Percentiles rank a stretch among this genome's conserved stretches.
These are phyloP conservation scores for Ptilonorhynchus violaceus DNA, from an alignment of 2,113 vertebrate species.

Conservation along the genomic window DNA sequence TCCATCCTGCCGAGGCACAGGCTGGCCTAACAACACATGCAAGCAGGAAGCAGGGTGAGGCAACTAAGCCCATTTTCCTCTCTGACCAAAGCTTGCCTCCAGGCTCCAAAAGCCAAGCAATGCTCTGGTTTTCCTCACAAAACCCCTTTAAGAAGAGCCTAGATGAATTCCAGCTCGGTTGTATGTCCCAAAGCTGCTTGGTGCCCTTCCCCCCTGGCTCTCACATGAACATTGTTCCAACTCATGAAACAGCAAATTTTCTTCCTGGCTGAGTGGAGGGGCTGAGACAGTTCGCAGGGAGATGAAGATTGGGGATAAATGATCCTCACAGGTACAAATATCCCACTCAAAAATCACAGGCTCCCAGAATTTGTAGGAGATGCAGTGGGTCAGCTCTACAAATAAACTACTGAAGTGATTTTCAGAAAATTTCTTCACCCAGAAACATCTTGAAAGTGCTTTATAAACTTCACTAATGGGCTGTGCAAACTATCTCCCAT, in stretches of 20 bases:
- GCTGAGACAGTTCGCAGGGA: background rate
- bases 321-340: background rate
- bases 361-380: background rate
- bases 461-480: background rate
- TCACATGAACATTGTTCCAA: background rate
- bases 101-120: background rate
- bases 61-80: background rate
- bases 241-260: constrained; percentile 33
- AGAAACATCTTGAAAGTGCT: constrained; percentile 12
- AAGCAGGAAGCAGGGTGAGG: background rate
- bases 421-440: constrained; percentile 11
- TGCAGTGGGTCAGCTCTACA: background rate
- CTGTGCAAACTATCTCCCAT: background rate
- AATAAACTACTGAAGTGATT: constrained; percentile 3
- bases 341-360: accelerated
- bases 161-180: constrained; percentile 33
- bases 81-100: background rate
- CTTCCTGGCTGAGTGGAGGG: background rate
- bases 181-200: background rate
- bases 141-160: constrained; percentile 45
- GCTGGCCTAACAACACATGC: background rate
- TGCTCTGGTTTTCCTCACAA: constrained; percentile 22
- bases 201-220: background rate
- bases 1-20: accelerated
- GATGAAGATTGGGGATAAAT: background rate